Percentiles rank a stretch among this genome's conserved stretches.
Evolutionary conservation across 2,113 vertebrate genomes (phyloP).

Genomic region (Psilopsiagon aymara): DNA sequence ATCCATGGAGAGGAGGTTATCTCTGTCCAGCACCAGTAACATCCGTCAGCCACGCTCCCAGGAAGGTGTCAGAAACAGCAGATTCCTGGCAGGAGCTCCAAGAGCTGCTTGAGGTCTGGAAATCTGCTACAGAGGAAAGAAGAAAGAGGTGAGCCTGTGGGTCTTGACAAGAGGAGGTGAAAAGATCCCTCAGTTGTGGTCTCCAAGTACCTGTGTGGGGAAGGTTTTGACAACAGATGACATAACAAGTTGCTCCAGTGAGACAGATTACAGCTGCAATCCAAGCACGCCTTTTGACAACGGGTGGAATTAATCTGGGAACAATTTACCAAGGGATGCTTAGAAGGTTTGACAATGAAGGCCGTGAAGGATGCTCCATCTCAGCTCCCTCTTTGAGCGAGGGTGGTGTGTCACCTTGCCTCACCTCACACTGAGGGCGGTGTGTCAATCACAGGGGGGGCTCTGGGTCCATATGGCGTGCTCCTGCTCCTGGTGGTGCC

Average conservation of each 20-base stretch:
- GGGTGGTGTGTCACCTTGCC: background rate
- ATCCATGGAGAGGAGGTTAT: background rate
- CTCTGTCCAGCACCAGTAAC: background rate
- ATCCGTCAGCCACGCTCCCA: background rate
- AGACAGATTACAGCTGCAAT: background rate
- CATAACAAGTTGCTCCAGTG: background rate
- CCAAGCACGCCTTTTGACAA: background rate
- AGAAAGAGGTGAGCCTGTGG: background rate
- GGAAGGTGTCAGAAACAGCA: background rate
- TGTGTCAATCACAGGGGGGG: background rate
- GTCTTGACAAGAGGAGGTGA: background rate
- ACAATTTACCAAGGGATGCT: accelerated
- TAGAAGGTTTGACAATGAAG: background rate
- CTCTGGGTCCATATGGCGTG: accelerated
- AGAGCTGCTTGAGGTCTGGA: background rate
- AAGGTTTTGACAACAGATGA: background rate
- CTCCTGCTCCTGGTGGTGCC: background rate
- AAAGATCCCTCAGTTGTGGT: background rate
- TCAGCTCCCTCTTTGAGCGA: background rate
- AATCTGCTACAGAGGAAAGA: background rate
- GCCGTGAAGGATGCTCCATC: background rate
- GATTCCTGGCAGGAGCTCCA: background rate
- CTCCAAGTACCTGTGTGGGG: background rate
- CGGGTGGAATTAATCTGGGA: background rate
- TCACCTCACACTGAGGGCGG: background rate